Conservation (phyloP, 2,113 vertebrate species). For the Lates calcarifer region DNA sequence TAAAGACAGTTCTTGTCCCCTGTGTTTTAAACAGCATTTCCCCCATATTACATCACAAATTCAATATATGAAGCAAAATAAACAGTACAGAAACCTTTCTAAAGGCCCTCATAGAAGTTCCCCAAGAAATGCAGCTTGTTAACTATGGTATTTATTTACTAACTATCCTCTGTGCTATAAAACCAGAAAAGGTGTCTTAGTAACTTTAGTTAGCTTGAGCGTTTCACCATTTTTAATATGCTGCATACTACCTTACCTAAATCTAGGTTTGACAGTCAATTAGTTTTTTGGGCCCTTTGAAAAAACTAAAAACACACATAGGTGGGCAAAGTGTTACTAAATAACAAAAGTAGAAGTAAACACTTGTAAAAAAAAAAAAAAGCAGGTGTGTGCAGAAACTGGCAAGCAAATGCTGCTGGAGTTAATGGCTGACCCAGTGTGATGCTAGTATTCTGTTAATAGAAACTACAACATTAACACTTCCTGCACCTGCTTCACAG, state of each 20-base stretch:
- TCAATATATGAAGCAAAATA: constrained; percentile 7
- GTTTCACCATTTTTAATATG: neutral
- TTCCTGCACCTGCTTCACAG: constrained; percentile 35
- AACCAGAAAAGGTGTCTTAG: no score
- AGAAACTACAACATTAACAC: constrained; percentile 29
- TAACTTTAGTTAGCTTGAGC: no score
- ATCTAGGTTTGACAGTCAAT: neutral
- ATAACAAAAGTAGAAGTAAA: neutral
- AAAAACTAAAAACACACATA: neutral
- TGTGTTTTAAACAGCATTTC: neutral
- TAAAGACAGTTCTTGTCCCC: neutral
- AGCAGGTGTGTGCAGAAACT: constrained; percentile 23
- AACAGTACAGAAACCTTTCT: neutral
- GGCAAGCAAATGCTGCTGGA: neutral
- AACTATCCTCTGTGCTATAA: no score
- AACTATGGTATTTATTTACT: neutral
- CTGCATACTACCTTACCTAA: neutral
- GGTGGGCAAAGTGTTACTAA: neutral
- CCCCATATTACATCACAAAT: constrained; percentile 11
- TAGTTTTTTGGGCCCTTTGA: neutral
- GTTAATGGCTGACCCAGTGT: constrained; percentile 27
- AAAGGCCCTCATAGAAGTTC: neutral
- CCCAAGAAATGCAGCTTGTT: neutral
- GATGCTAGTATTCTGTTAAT: constrained; percentile 14
- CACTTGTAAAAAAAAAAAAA: neutral